A percentile compares a stretch with the other conserved stretches of the same genome.
Conservation (phyloP, 2,888 invertebrate genomes). For the Lissonota sp. region DNA sequence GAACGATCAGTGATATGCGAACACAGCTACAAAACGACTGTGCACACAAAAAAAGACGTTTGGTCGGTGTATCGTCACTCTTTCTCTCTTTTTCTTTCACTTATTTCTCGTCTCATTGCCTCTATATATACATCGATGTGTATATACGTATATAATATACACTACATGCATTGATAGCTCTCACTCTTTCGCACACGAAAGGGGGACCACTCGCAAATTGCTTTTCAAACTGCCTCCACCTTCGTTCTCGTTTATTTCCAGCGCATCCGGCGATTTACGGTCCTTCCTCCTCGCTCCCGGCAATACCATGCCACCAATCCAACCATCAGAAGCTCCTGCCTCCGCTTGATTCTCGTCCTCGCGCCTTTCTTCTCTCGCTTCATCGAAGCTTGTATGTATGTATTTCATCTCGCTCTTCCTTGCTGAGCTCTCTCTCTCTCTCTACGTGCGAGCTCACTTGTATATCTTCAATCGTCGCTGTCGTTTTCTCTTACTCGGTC, state of each 20-base stretch:
- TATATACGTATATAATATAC: conserved; percentile 9
- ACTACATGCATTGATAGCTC: no score
- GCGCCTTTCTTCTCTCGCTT: conserved; percentile 39
- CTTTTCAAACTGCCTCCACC: conserved; percentile 68
- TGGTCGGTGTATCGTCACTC: conserved; percentile 35
- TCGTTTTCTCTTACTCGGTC: no score
- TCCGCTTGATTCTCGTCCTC: conserved; percentile 52
- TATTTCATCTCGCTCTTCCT: conserved; percentile 23
- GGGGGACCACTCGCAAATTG: conserved; percentile 65
- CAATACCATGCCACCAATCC: conserved; percentile 43
- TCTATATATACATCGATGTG: conserved; percentile 13
- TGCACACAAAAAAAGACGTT: conserved; percentile 48
- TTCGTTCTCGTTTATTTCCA: conserved; percentile 70
- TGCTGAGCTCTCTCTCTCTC: no score
- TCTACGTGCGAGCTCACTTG: conserved; percentile 43
- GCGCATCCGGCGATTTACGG: conserved; percentile 72
- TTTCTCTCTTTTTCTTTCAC: conserved; percentile 25
- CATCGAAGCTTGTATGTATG: conserved; percentile 35
- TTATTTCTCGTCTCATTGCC: conserved; percentile 3
- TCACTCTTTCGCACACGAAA: conserved; percentile 53
- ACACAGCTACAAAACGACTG: conserved; percentile 16
- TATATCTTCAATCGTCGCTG: conserved; percentile 55
- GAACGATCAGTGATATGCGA: not conserved
- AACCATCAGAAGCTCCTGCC: no score
- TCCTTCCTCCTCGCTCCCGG: conserved; percentile 62